Conservation (phyloP, 1,140 invertebrate genomes). For the Bemisia tabaci region DNA sequence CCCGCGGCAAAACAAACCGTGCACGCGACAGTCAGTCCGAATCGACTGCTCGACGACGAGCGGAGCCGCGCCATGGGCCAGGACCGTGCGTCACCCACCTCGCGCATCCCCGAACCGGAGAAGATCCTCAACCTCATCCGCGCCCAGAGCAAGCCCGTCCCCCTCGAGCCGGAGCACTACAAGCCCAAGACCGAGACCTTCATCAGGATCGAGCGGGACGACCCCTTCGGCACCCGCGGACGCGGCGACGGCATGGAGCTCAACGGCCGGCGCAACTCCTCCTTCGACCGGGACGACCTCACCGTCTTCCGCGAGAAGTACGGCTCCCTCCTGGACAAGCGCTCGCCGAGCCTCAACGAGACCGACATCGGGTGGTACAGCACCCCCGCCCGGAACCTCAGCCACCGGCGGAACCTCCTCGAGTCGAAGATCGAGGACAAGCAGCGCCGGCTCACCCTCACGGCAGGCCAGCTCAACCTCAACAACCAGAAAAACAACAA, state of each 20-base stretch:
- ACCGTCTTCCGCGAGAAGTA: constrained; percentile 26
- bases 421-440: constrained; percentile 48
- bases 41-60: constrained; percentile 6
- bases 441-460: constrained; percentile 35
- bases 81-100: no score
- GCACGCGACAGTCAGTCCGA: constrained; percentile 34
- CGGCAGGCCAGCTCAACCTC: constrained; percentile 34
- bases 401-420: constrained; percentile 53
- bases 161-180: neutral
- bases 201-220: constrained; percentile 22
- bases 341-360: constrained; percentile 6
- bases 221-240: constrained; percentile 24
- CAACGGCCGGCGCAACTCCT: constrained; percentile 14
- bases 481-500: constrained; percentile 21
- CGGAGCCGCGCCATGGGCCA: constrained; percentile 9
- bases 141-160: constrained; percentile 8
- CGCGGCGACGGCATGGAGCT: constrained; percentile 28
- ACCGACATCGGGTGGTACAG: constrained; percentile 14
- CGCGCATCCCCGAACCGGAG: no score
- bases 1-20: constrained; percentile 37
- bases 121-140: constrained; percentile 13
- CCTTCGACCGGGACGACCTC: constrained; percentile 19
- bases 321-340: neutral
- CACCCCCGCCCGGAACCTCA: constrained; percentile 38
- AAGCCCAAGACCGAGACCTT: neutral